Evolutionary conservation across 1,140 invertebrate species (phyloP).

Genomic region (Caenorhabditis remanei): DNA sequence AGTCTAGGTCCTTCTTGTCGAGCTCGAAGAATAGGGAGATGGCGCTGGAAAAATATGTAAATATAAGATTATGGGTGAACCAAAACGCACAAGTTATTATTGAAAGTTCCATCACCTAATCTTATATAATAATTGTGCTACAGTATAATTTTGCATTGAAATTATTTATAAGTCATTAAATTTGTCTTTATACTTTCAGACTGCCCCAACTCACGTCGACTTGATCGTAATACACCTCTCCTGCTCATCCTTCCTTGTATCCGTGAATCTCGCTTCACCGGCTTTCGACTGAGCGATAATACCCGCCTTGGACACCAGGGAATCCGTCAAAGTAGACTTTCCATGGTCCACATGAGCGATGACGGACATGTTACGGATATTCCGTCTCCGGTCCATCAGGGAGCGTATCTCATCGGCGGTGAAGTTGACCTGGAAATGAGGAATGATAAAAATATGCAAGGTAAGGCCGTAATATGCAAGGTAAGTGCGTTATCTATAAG

Average conservation of each 20-base stretch:
- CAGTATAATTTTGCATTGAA: conserved; percentile 38
- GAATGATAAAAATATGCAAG: too few species aligned
- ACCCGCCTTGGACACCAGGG: conserved; percentile 98
- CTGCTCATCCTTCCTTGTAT: conserved; percentile 98
- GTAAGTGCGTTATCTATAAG: too few species aligned
- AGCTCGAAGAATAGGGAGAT: conserved; percentile 98
- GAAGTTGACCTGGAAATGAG: conserved; percentile 93
- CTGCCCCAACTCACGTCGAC: conserved; percentile 87
- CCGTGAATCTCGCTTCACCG: conserved; percentile 98
- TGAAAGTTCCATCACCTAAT: too few species aligned
- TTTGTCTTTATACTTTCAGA: too few species aligned
- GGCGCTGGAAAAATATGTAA: conserved; percentile 82
- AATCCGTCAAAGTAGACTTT: conserved; percentile 99
- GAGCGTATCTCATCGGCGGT: conserved; percentile 98
- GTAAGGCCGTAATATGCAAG: too few species aligned
- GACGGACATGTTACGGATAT: conserved; percentile 99
- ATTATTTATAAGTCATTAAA: too few species aligned
- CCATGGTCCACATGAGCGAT: conserved; percentile 98
- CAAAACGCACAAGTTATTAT: too few species aligned
- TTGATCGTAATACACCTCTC: conserved; percentile 99
- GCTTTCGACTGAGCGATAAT: conserved; percentile 98
- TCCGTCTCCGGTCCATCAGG: conserved; percentile 99
- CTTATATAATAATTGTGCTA: too few species aligned
- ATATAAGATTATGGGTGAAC: too few species aligned
- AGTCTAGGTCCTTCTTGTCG: conserved; percentile 85